Evolutionary conservation across 2,113 vertebrate species (phyloP), one percentile per base, ranked within the genome.

Genomic region (Equus przewalskii): DNA sequence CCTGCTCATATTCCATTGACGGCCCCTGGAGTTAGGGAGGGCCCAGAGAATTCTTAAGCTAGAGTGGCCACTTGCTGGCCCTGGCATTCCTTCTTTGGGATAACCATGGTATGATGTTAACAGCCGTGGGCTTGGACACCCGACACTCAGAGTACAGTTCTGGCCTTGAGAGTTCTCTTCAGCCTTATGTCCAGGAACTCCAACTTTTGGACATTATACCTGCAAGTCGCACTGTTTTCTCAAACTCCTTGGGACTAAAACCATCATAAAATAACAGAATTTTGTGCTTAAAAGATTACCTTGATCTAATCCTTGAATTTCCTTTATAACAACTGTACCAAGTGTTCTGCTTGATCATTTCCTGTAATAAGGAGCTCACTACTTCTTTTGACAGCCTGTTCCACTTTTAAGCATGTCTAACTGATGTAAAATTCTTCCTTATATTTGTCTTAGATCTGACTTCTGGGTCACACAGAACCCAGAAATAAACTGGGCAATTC

Each of bases 361-460:
- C 54, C 54, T 36, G 41, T 85, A 86, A 93, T 96, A 94, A 93
- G 92, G 81, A 89, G 10, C 72, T 82, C 49, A 75, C 49, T 60
- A n/a, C 60, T 91, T 86, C 85, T 93, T 82, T 22, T 69, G 91
- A 80, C 33, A 44, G 64, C 49, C 75, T 80, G 65, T 91, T 94
- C 72, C 81, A 94, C 87, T 97, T 95, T 96, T 88, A 95, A 87
- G 64, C 80, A 76, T 96, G 80, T 90, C 69, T 96, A 95, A 97
- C 84, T 54, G 73, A 72, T 86, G 56, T 72, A 90, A 78, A 92
- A 92, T 78, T 90, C 88, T 86, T n/a, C 36, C 82, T 91, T 78
- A 36, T 86, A 81, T 97, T 88, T 96, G 81, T 94, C 94, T 97
- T 93, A 97, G 81, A 91, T 96, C 72, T 96, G 92, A 91, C 94